Base-by-base conservation (phyloP, 2,888 invertebrate species). In the Watsonalla binaria region DNA sequence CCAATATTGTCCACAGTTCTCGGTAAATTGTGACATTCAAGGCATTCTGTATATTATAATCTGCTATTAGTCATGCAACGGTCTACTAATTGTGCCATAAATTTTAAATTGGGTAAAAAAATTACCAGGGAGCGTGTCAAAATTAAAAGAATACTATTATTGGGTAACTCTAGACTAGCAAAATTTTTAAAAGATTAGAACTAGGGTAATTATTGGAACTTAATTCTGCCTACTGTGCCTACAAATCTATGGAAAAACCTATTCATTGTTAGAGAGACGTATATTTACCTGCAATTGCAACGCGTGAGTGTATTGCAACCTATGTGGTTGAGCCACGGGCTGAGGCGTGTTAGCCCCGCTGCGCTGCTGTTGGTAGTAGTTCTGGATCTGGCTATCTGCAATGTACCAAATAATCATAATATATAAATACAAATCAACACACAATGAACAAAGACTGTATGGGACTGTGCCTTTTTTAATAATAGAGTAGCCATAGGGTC, bases 271-370 rank as follows among this genome's bases (percentile, higher is more conserved):
- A 49, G 47, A 24, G 34, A 11, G 11, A n/a, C 34, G 39, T 33
- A 54, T 48, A 15, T 11, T 24, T 65, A 84, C 87, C 80, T 88
- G 87, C 51, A 86, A 46, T 24, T 86, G 88, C 8, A 89, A 60
- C 0, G 88, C 75, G 47, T 88, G 88, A 0, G 86, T 69, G 63
- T 90, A 88, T 49, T 81, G 84, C 0, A 85, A 80, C 4, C 88
- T 70, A 52, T 84, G 86, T 2, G 82, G 76, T 39, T 82, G 82
- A 6, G 63, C 62, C 6, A 72, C 55, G 15, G 82, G 72, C 57
- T 82, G 76, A 6, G 80, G 75, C 8, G 74, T 76, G 62, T 70
- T 74, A 0, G 78, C 62, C 4, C 75, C 77, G 53, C 79, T 81
- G 13, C 78, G 72, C 52, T 78, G 80, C 46, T 75, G 80, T 54